Percentiles rank a stretch among this genome's conserved stretches.
phyloP scores from a whole-genome alignment of 1,140 invertebrate genomes.

The Penaeus japonicus region DNA sequence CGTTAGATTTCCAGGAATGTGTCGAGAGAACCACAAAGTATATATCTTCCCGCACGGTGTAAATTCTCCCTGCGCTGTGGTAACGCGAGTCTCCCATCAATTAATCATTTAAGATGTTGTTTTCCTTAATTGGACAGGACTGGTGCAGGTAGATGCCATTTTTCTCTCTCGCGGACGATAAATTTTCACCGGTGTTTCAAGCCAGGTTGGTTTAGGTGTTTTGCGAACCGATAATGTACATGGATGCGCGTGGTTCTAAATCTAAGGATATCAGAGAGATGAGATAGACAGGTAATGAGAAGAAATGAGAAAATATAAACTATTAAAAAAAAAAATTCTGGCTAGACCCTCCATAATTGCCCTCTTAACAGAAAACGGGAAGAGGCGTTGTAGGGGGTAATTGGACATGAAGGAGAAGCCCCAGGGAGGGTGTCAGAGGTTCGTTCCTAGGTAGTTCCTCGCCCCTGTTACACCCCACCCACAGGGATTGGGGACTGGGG shows the following conservation, averaged over 20 bases:
- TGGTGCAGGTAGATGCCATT: not conserved
- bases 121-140: slow-evolving; percentile 14
- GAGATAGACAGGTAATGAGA: no score
- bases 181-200: not conserved
- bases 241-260: no score
- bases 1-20: no score
- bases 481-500: no score
- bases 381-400: not conserved
- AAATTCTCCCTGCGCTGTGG: not conserved
- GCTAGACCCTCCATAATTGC: not conserved
- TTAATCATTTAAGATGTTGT: slow-evolving; percentile 17
- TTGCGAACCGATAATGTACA: no score
- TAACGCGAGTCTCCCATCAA: not conserved
- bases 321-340: not conserved
- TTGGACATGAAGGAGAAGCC: not conserved
- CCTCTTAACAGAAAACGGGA: not conserved
- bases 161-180: not conserved
- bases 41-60: no score
- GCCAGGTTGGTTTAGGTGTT: no score
- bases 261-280: no score
- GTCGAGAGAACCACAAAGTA: no score
- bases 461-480: not conserved
- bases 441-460: not conserved
- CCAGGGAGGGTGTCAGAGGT: not conserved
- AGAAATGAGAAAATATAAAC: no score